Evolutionary conservation across 2,888 invertebrate species (phyloP).

Genomic region (Serrognathus titanus): DNA sequence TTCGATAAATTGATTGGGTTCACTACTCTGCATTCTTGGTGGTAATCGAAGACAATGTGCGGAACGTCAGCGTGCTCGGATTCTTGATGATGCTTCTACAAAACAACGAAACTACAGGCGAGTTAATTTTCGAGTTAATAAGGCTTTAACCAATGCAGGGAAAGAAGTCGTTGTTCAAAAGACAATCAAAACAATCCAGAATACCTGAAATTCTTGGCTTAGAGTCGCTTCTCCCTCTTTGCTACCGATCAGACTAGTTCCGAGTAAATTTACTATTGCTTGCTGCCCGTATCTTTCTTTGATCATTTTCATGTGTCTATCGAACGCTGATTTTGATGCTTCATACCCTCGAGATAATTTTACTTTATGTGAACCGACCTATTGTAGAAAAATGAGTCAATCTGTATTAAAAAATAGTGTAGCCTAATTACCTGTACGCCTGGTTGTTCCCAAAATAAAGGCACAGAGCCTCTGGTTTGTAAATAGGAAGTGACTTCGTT

Average conservation of each 20-base stretch:
- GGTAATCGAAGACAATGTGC: conserved; percentile 94
- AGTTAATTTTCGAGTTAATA: neutral
- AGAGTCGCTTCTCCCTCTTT: conserved; percentile 97
- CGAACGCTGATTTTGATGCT: conserved; percentile 88
- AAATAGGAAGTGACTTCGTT: conserved; percentile 86
- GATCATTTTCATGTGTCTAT: conserved; percentile 82
- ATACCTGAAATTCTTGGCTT: conserved; percentile 84
- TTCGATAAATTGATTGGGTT: conserved; percentile 76
- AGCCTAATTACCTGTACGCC: conserved; percentile 74
- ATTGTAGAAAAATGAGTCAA: conserved; percentile 15
- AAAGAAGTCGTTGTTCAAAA: too few species aligned
- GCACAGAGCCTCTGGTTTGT: conserved; percentile 94
- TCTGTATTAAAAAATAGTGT: conserved; percentile 2
- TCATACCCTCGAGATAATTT: conserved; percentile 95
- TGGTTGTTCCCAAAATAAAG: conserved; percentile 98
- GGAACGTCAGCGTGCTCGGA: conserved; percentile 78
- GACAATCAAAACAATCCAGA: neutral
- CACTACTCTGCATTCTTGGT: conserved; percentile 86
- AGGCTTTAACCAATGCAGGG: too few species aligned
- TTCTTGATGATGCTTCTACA: conserved; percentile 76
- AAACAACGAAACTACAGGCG: neutral
- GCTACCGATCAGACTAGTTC: conserved; percentile 84
- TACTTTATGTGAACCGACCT: conserved; percentile 97
- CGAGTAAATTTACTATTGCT: conserved; percentile 88
- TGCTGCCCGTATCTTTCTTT: conserved; percentile 89